A percentile compares a stretch with the other conserved stretches of the same genome.
Evolutionary conservation across 2,888 invertebrate species (phyloP).

Genomic region (Tupiocoris notatus): DNA sequence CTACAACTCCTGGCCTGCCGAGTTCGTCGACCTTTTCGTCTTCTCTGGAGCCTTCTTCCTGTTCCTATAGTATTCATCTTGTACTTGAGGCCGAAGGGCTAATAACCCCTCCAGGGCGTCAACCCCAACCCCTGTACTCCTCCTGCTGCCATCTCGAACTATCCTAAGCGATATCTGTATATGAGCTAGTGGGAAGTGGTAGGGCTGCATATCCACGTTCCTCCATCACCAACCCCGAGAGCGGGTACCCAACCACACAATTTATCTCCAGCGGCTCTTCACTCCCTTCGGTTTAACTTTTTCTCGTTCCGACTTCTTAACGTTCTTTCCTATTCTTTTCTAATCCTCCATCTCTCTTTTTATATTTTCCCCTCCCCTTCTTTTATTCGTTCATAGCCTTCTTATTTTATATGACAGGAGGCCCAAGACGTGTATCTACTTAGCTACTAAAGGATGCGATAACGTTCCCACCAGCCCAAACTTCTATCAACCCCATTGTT

Average conservation of each 20-base stretch:
- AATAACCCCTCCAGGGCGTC: conserved; percentile 42
- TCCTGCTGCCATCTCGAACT: background rate
- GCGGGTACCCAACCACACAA: conserved; percentile 18
- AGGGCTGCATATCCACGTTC: background rate
- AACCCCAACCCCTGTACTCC: conserved; percentile 31
- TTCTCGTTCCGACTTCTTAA: background rate
- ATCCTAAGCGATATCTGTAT: background rate
- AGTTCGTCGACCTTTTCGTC: conserved; percentile 27
- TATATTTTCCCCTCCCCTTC: background rate
- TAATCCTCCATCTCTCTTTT: conserved; percentile 15
- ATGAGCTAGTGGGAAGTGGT: background rate
- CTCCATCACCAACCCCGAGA: background rate
- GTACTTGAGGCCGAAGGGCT: conserved; percentile 28
- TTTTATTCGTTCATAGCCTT: conserved; percentile 20
- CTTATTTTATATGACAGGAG: background rate
- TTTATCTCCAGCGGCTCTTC: conserved; percentile 26
- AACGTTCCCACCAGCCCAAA: conserved; percentile 18
- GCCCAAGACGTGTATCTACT: background rate
- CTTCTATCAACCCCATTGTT: conserved; percentile 9
- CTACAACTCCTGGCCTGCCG: conserved; percentile 1
- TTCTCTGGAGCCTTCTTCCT: conserved; percentile 11
- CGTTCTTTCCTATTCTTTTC: background rate
- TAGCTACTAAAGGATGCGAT: conserved; percentile 19
- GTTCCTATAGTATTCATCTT: background rate
- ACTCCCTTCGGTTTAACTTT: conserved; percentile 13